Base-by-base conservation (phyloP, 2,797 vertebrate species). In the Bradypus variegatus region DNA sequence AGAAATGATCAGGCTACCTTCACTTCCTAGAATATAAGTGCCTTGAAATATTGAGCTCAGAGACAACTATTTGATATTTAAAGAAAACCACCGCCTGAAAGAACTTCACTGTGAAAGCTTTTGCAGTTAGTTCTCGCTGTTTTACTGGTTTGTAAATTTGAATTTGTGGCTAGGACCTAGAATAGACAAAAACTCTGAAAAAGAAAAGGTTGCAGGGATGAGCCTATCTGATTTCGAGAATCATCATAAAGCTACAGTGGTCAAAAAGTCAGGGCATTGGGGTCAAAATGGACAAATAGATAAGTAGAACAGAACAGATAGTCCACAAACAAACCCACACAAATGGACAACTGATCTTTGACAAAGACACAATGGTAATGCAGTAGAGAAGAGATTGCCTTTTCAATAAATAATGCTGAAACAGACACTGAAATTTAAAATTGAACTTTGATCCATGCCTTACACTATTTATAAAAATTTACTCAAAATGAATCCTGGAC, bases 21-120 rank as follows among this genome's bases (percentile, higher is more conserved):
- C 23, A 69, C 3, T 29, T 91, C 91, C 33, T 65, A 76, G 84
- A 94, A 85, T 64, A 89, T 76, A 94, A 87, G 36, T 90, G 21
- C 55, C 12, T 60, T 83, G n/a, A 85, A 88, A 65, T 65, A 80
- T 23, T 79, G 65, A 91, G n/a, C 45, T 87, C 75, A 76, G 65
- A 62, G 65, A 70, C 79, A 78, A 23, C 6, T 79, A 67, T 31
- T 81, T 81, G 31, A 81, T 16, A 55, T 72, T 90, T 73, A 69
- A 48, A 67, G 15, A 38, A 85, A 70, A 79, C 14, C 27, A 12
- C 23, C 50, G 65, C 50, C 7, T 85, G 60, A 79, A 69, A 25
- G 48, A 55, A 88, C 48, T 67, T 67, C 27, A 50, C 50, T 33
- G 18, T 86, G 76, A 86, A 86, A 83, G 2, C 15, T 72, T 90